Conservation (phyloP, 2,113 vertebrate genomes). For the Larimichthys polyactis region DNA sequence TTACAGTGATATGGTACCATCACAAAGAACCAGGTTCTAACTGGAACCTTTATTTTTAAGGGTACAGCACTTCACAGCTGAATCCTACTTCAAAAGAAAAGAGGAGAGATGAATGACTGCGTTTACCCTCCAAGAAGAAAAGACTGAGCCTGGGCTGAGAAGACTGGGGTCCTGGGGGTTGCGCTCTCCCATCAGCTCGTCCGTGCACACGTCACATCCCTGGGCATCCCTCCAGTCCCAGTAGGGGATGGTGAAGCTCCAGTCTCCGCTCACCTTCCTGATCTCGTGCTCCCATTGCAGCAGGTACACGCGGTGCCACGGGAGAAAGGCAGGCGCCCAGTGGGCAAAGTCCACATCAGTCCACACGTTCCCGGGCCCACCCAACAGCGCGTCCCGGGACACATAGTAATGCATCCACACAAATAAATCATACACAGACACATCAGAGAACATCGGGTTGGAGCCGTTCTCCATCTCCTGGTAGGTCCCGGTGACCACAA, state of each 20-base stretch:
- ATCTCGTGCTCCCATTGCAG: conserved; percentile 93
- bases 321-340: conserved; percentile 92
- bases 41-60: too few relatives aligned
- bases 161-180: conserved; percentile 85
- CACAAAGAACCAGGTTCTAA: too few relatives aligned
- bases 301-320: conserved; percentile 94
- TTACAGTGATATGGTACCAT: too few relatives aligned
- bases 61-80: too few relatives aligned
- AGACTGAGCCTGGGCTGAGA: conserved; percentile 92
- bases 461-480: conserved; percentile 92
- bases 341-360: conserved; percentile 93
- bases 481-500: conserved; percentile 89
- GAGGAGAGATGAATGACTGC: too few relatives aligned
- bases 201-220: conserved; percentile 90
- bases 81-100: too few relatives aligned
- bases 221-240: conserved; percentile 96
- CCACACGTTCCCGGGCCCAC: conserved; percentile 88
- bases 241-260: conserved; percentile 92
- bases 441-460: conserved; percentile 88
- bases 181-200: conserved; percentile 91
- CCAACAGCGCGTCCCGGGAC: conserved; percentile 89
- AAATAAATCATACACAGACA: conserved; percentile 92
- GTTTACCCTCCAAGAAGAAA: conserved; percentile 94
- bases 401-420: conserved; percentile 98
- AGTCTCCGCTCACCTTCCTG: conserved; percentile 88